Evolutionary conservation across 2,113 vertebrate species (phyloP).

Genomic region (Epinephelus cyanopodus): DNA sequence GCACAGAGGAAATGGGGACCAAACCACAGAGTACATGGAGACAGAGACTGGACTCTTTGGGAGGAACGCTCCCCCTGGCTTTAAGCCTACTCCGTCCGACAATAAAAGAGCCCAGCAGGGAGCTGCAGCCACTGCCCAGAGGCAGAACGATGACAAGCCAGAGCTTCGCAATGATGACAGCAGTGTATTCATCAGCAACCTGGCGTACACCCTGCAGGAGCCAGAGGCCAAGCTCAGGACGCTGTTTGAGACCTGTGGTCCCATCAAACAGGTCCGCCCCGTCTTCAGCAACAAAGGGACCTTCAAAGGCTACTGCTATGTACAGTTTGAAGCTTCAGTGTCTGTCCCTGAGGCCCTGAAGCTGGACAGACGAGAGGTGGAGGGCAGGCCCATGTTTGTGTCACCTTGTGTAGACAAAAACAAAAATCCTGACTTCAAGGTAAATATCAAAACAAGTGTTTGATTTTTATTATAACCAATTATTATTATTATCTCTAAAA

Average conservation of each 20-base stretch:
- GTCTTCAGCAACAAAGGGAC: conserved; percentile 88
- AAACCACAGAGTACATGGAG: conserved; percentile 76
- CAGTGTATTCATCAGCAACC: conserved; percentile 97
- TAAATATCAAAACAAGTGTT: conserved; percentile 53
- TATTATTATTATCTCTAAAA: too few species aligned
- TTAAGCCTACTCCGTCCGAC: conserved; percentile 49
- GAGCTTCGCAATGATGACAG: conserved; percentile 89
- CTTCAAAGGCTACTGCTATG: conserved; percentile 94
- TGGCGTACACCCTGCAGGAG: conserved; percentile 89
- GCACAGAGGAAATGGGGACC: conserved; percentile 81
- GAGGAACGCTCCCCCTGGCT: conserved; percentile 66
- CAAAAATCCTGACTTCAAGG: conserved; percentile 97
- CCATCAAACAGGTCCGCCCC: conserved; percentile 87
- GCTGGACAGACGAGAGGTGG: conserved; percentile 89
- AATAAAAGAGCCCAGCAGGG: conserved; percentile 80
- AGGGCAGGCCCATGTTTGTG: conserved; percentile 96
- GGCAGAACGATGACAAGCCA: conserved; percentile 78
- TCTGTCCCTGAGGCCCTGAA: conserved; percentile 87
- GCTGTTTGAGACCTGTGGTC: conserved; percentile 90
- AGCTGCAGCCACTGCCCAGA: conserved; percentile 61
- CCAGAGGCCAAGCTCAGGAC: conserved; percentile 87
- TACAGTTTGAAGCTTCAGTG: conserved; percentile 90
- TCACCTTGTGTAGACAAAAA: conserved; percentile 97
- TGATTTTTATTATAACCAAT: not conserved
- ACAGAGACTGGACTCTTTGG: conserved; percentile 83